Conservation (phyloP, 2,888 invertebrate genomes). For the Drosophila quasianomalipes region DNA sequence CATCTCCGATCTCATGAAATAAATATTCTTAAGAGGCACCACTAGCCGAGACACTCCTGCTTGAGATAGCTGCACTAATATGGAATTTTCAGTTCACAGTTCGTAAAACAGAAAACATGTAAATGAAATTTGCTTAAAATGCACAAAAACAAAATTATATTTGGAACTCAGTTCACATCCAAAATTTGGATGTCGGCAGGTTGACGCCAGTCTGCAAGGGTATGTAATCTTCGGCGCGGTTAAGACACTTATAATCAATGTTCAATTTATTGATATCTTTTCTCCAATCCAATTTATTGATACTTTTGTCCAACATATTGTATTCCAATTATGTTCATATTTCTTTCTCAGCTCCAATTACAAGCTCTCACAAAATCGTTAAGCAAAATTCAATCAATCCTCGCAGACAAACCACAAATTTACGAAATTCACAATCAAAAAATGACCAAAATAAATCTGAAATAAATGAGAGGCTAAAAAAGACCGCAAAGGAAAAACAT, state of each 20-base stretch:
- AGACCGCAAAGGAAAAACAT: conserved; percentile 11
- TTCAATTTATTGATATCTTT: neutral
- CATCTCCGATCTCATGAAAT: neutral
- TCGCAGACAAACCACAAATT: conserved; percentile 11
- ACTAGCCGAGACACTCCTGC: neutral
- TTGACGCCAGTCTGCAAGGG: neutral
- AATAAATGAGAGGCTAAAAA: conserved; percentile 23
- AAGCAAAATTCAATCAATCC: conserved; percentile 12
- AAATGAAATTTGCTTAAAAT: neutral
- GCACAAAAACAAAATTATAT: neutral
- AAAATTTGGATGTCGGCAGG: neutral
- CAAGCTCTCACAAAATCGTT: conserved; percentile 4
- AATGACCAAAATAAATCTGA: conserved; percentile 16
- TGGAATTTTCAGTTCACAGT: neutral
- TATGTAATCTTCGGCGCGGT: neutral
- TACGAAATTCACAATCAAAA: conserved; percentile 21
- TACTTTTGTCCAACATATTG: neutral
- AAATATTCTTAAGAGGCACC: neutral
- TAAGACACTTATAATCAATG: neutral
- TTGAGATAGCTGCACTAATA: neutral
- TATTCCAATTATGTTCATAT: neutral
- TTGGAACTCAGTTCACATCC: neutral
- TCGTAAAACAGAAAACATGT: neutral
- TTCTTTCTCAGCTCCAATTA: neutral
- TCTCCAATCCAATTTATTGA: conserved; percentile 4